These are phyloP conservation scores for Andrena dorsata DNA, from an alignment of 2,888 invertebrate genomes.

Conservation along the genomic window DNA sequence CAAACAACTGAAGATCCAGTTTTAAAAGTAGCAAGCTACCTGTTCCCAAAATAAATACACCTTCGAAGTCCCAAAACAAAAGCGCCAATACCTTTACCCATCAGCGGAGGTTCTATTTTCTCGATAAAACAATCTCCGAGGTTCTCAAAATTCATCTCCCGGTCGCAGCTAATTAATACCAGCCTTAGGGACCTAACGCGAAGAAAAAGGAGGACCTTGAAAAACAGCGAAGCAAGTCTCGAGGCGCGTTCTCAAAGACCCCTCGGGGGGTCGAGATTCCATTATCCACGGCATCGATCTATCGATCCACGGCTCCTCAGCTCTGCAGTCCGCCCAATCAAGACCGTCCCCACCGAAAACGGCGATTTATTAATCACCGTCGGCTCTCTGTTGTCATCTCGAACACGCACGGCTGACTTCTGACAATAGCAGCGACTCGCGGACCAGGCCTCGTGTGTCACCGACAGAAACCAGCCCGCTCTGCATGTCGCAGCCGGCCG, in stretches of 20 bases:
- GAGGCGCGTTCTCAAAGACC: neutral
- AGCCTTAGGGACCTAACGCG: neutral
- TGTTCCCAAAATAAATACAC: too few species aligned
- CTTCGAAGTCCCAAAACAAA: too few species aligned
- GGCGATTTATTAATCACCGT: constrained; percentile 55
- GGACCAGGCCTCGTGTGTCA: constrained; percentile 50
- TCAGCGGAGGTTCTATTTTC: too few species aligned
- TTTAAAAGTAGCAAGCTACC: too few species aligned
- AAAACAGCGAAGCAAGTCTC: constrained; percentile 1
- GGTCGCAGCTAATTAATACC: neutral
- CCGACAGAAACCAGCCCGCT: constrained; percentile 24
- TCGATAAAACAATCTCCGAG: neutral
- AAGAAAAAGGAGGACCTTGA: neutral
- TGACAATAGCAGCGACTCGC: constrained; percentile 47
- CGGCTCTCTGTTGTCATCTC: constrained; percentile 44
- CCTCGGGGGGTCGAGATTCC: neutral
- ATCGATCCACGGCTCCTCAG: constrained; percentile 21
- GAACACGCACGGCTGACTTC: constrained; percentile 59
- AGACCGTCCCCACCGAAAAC: constrained; percentile 39
- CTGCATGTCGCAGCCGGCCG: constrained; percentile 11
- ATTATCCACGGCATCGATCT: constrained; percentile 13
- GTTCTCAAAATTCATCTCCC: neutral
- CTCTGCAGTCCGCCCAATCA: constrained; percentile 1
- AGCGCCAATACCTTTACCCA: too few species aligned
- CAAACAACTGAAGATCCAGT: too few species aligned